Conservation (phyloP, 2,888 invertebrate genomes). For the Brachyptera risi region DNA sequence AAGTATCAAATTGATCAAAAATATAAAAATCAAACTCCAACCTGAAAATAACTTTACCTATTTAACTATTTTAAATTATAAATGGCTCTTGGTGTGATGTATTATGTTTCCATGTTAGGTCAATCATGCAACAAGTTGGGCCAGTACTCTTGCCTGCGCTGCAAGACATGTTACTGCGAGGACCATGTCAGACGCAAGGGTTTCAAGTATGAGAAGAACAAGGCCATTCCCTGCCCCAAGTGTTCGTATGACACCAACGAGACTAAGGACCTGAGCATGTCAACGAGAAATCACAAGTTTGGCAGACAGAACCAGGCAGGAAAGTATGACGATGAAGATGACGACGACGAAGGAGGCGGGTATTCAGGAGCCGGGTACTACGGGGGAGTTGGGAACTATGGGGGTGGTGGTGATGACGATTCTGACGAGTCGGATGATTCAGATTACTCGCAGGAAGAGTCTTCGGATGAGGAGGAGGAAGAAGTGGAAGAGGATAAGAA, state of each 20-base stretch:
- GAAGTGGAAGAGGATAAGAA: slow-evolving; percentile 32
- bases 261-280: slow-evolving; percentile 94
- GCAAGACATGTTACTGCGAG: slow-evolving; percentile 95
- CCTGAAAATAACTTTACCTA: too few species aligned
- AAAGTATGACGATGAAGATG: slow-evolving; percentile 60
- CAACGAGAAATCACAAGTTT: slow-evolving; percentile 84
- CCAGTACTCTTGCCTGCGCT: slow-evolving; percentile 91
- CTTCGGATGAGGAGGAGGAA: slow-evolving; percentile 34
- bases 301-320: slow-evolving; percentile 72
- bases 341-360: slow-evolving; percentile 48
- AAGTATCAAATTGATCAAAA: too few species aligned
- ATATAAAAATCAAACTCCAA: too few species aligned
- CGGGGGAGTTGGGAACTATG: slow-evolving; percentile 38
- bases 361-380: slow-evolving; percentile 36
- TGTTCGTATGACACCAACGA: slow-evolving; percentile 90
- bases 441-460: slow-evolving; percentile 32
- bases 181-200: slow-evolving; percentile 92
- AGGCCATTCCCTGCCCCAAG: slow-evolving; percentile 87
- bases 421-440: slow-evolving; percentile 35
- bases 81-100: neutral
- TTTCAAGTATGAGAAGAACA: slow-evolving; percentile 81
- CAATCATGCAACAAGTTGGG: slow-evolving; percentile 92
- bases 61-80: too few species aligned
- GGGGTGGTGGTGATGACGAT: slow-evolving; percentile 38
- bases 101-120: slow-evolving; percentile 50